phyloP scores from a whole-genome alignment of 1,140 invertebrate species.

The Adoxophyes honmai region DNA sequence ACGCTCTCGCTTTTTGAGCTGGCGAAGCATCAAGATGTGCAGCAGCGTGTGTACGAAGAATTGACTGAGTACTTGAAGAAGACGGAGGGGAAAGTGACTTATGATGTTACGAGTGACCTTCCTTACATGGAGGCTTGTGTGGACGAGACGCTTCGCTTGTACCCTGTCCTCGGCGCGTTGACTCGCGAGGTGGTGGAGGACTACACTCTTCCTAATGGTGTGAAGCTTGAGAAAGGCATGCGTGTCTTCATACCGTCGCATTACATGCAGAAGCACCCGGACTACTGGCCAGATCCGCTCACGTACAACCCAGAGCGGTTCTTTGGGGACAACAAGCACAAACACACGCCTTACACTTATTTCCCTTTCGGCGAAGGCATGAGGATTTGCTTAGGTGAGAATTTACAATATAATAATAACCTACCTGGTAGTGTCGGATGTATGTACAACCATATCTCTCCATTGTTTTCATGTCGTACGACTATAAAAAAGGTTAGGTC shows the following conservation, averaged over 20 bases:
- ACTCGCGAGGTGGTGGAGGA: slow-evolving; percentile 54
- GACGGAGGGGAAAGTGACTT: slow-evolving; percentile 16
- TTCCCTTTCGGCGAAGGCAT: slow-evolving; percentile 60
- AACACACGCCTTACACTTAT: slow-evolving; percentile 31
- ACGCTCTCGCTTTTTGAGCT: slow-evolving; percentile 75
- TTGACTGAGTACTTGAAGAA: slow-evolving; percentile 41
- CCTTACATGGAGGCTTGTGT: slow-evolving; percentile 80
- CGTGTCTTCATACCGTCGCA: slow-evolving; percentile 75
- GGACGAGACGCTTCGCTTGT: slow-evolving; percentile 79
- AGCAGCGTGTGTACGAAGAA: slow-evolving; percentile 39
- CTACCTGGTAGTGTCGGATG: no score
- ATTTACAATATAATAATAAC: no score
- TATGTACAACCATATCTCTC: no score
- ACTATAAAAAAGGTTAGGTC: no score
- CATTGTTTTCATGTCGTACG: no score
- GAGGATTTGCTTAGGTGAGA: slow-evolving; percentile 59
- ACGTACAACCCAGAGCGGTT: slow-evolving; percentile 75
- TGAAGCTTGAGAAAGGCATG: slow-evolving; percentile 65
- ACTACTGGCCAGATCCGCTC: slow-evolving; percentile 56
- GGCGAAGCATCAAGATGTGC: slow-evolving; percentile 31
- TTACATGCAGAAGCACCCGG: slow-evolving; percentile 73
- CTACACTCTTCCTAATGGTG: slow-evolving; percentile 29
- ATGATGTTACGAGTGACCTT: slow-evolving; percentile 50
- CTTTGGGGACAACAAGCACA: slow-evolving; percentile 39
- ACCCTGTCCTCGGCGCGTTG: slow-evolving; percentile 77